These are phyloP conservation scores for Campopleginae sp. DNA, from an alignment of 2,888 invertebrate species.

Conservation along the genomic window DNA sequence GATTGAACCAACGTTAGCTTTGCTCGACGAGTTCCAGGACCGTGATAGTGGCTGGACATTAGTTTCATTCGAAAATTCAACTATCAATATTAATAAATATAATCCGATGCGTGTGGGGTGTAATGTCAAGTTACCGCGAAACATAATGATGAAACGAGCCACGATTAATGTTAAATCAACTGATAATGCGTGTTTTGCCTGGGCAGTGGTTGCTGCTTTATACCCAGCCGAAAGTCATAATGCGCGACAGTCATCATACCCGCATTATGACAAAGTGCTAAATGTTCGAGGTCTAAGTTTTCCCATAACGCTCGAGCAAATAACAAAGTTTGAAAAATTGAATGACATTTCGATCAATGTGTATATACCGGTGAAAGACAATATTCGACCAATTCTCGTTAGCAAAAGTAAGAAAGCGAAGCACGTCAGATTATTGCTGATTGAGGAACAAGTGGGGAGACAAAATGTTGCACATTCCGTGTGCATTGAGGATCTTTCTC, in stretches of 20 bases:
- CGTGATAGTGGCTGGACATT: background rate
- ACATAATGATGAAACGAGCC: background rate
- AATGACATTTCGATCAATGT: background rate
- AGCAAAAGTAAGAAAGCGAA: too few relatives aligned
- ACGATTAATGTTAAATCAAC: constrained; percentile 26
- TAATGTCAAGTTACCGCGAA: background rate
- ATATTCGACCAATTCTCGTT: too few relatives aligned
- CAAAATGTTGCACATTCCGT: background rate
- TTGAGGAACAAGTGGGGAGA: background rate
- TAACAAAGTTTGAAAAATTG: background rate
- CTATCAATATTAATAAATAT: background rate
- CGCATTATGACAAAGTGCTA: background rate
- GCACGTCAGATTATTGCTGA: too few relatives aligned
- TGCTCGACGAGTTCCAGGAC: background rate
- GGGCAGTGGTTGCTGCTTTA: background rate
- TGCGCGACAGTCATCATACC: background rate
- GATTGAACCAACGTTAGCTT: background rate
- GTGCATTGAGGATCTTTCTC: background rate
- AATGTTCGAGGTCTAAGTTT: background rate
- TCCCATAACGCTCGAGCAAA: background rate
- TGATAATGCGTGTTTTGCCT: constrained; percentile 18
- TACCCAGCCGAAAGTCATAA: background rate
- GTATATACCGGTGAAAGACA: background rate
- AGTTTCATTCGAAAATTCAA: background rate
- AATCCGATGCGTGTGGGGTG: background rate